Evolutionary conservation across 2,113 vertebrate genomes (phyloP).

Genomic region (Platycercus adscitus): DNA sequence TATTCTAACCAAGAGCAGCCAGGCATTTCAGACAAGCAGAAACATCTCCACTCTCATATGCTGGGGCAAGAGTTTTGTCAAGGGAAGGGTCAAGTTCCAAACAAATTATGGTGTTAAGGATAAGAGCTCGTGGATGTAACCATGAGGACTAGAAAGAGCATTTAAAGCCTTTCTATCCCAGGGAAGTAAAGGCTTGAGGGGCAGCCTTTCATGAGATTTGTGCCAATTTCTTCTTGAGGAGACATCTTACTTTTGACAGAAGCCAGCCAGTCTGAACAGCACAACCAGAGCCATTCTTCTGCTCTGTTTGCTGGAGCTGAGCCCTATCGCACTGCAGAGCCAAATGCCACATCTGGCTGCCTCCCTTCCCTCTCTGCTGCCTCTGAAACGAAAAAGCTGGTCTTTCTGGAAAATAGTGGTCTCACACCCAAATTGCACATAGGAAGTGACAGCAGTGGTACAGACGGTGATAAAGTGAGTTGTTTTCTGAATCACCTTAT

Average conservation of each 20-base stretch:
- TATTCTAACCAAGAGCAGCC: background rate
- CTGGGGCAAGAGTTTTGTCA: background rate
- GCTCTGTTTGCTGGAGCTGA: background rate
- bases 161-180: background rate
- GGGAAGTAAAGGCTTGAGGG: background rate
- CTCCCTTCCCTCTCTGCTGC: background rate
- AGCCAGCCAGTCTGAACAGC: background rate
- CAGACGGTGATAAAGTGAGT: background rate
- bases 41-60: background rate
- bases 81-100: background rate
- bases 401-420: background rate
- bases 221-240: background rate
- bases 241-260: background rate
- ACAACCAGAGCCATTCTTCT: background rate
- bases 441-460: background rate
- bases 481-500: background rate
- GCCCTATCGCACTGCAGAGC: background rate
- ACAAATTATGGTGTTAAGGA: background rate
- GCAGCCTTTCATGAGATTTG: background rate
- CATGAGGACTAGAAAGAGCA: background rate
- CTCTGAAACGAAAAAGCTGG: background rate
- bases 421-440: background rate
- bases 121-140: background rate
- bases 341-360: conserved; percentile 4
- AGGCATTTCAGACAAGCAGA: background rate